Conservation (phyloP, 2,113 vertebrate genomes). For the Carassius gibelio region DNA sequence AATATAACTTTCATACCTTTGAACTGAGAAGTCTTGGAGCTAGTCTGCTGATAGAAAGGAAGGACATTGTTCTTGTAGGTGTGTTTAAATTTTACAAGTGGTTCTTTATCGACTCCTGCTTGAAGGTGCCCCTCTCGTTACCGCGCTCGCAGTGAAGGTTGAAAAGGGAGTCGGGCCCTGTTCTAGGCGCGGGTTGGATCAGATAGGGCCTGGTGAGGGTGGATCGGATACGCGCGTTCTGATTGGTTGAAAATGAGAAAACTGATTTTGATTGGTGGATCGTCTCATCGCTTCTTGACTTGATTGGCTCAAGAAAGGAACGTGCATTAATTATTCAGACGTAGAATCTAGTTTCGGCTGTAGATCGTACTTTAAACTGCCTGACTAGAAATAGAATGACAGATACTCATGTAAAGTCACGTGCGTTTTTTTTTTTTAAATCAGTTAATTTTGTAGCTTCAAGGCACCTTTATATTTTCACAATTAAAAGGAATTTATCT, state of each 20-base stretch:
- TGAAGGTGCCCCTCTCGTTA: slow-evolving; percentile 82
- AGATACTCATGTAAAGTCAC: neutral
- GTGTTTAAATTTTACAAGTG: slow-evolving; percentile 58
- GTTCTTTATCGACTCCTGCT: slow-evolving; percentile 61
- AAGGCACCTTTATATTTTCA: neutral
- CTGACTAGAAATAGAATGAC: slow-evolving; percentile 29
- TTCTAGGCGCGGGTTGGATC: slow-evolving; percentile 33
- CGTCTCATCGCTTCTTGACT: neutral
- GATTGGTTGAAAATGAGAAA: neutral
- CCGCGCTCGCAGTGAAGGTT: slow-evolving; percentile 73
- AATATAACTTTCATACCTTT: slow-evolving; percentile 71
- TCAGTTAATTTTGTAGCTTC: too few relatives aligned
- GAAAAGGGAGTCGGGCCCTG: slow-evolving; percentile 74
- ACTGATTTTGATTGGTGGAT: slow-evolving; percentile 62
- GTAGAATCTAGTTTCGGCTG: neutral
- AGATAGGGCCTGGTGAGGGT: slow-evolving; percentile 28
- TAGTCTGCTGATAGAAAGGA: slow-evolving; percentile 82
- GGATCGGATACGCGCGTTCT: neutral
- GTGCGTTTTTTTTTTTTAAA: neutral
- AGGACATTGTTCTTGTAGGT: slow-evolving; percentile 78
- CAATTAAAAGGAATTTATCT: neutral
- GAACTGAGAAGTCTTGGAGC: slow-evolving; percentile 78
- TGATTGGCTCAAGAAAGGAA: slow-evolving; percentile 42
- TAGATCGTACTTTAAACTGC: slow-evolving; percentile 14
- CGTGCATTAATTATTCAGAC: neutral